Evolutionary conservation across 2,797 vertebrate genomes (phyloP).

Genomic region (Vultur gryphus): DNA sequence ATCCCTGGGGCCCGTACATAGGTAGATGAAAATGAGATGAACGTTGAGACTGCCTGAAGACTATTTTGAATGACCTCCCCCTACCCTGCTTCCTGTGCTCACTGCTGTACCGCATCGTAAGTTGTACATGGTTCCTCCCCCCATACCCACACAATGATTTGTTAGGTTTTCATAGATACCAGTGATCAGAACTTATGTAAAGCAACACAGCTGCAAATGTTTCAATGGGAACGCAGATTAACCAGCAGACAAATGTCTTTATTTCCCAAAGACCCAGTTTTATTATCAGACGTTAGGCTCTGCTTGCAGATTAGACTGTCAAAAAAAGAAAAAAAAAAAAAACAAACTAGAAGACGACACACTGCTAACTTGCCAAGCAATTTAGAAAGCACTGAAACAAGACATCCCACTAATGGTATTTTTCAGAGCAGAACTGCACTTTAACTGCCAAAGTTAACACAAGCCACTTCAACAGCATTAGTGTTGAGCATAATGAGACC

Average conservation of each 20-base stretch:
- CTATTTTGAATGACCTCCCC: not conserved
- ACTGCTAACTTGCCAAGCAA: not conserved
- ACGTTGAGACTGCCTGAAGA: not conserved
- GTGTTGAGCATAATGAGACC: not conserved
- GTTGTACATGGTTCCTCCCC: fast-evolving
- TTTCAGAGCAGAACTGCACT: not conserved
- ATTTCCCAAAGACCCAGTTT: not conserved
- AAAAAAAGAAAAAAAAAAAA: not conserved
- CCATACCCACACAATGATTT: not conserved
- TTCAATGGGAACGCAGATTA: not conserved
- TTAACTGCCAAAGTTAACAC: not conserved
- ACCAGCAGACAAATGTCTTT: not conserved
- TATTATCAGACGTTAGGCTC: not conserved
- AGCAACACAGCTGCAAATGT: not conserved
- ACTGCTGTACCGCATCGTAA: not conserved
- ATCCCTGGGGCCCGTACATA: not conserved
- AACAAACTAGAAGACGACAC: not conserved
- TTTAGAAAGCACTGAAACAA: not conserved
- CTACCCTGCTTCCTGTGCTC: not conserved
- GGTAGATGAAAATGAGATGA: not conserved
- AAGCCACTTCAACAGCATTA: not conserved
- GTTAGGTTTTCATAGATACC: not conserved
- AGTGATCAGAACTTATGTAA: not conserved
- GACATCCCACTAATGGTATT: not conserved
- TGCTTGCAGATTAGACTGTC: not conserved